phyloP scores from a whole-genome alignment of 1,140 invertebrate genomes.

The Drosophila carrolli region DNA sequence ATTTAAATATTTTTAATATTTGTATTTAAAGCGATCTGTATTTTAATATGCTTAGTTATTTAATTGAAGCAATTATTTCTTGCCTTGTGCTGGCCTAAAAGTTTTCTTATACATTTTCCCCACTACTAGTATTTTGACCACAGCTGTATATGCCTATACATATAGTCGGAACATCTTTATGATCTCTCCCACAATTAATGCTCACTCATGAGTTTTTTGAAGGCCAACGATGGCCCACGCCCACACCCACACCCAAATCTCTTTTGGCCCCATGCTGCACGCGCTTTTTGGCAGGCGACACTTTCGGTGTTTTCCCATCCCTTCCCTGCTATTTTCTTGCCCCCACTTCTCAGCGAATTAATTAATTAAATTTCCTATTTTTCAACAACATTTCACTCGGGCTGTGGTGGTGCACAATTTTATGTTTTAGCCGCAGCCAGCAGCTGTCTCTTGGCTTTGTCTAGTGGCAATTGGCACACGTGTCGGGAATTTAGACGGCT shows the following conservation, averaged over 20 bases:
- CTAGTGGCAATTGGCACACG: slow-evolving; percentile 59
- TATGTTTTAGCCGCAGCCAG: slow-evolving; percentile 25
- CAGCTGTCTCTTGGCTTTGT: slow-evolving; percentile 22
- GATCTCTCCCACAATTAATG: slow-evolving; percentile 71
- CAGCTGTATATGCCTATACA: slow-evolving; percentile 22
- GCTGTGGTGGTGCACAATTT: slow-evolving; percentile 22
- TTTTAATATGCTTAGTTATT: no score
- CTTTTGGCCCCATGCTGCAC: slow-evolving; percentile 56
- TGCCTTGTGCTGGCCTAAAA: no score
- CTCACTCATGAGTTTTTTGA: slow-evolving; percentile 70
- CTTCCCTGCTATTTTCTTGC: not conserved
- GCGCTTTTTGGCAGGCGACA: slow-evolving; percentile 78
- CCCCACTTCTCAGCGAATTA: slow-evolving; percentile 35
- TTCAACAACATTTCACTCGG: slow-evolving; percentile 32
- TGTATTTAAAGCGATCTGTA: no score
- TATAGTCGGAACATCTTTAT: slow-evolving; percentile 49
- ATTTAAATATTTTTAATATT: no score
- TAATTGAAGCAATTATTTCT: no score
- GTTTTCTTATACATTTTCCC: no score
- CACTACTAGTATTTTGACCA: not conserved
- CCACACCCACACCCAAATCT: slow-evolving; percentile 37
- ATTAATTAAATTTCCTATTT: slow-evolving; percentile 58
- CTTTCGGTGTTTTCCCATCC: slow-evolving; percentile 40
- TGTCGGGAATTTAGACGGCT: slow-evolving; percentile 56
- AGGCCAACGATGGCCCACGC: slow-evolving; percentile 58